Conservation (phyloP, 2,888 invertebrate genomes). For the Suillia variegata region DNA sequence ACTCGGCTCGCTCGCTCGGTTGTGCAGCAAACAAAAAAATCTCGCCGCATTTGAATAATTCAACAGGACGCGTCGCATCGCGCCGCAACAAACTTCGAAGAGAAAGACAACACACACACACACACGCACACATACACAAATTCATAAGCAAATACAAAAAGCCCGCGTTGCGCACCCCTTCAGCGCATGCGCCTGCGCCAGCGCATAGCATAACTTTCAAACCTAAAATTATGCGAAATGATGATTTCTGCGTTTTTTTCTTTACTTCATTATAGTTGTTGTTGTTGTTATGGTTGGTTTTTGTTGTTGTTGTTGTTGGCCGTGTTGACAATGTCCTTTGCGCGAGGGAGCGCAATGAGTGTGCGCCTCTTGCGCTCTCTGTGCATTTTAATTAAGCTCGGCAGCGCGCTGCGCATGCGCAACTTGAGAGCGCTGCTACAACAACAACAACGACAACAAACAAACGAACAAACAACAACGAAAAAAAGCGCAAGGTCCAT, state of each 20-base stretch:
- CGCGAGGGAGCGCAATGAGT: not conserved
- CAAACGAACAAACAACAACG: no score
- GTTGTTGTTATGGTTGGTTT: not conserved
- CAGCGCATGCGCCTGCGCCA: not conserved
- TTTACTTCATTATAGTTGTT: no score
- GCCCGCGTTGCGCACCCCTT: not conserved
- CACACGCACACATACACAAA: not conserved
- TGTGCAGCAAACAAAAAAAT: constrained; percentile 18
- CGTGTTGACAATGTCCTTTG: constrained; percentile 8
- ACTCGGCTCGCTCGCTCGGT: not conserved
- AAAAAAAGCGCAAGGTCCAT: constrained; percentile 11
- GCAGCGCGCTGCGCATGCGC: constrained; percentile 45
- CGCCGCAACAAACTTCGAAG: not conserved
- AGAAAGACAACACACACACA: not conserved
- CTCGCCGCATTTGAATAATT: constrained; percentile 48
- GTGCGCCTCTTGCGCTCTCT: constrained; percentile 5
- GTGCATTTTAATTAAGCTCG: constrained; percentile 52
- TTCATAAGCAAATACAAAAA: not conserved
- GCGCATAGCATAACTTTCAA: constrained; percentile 22
- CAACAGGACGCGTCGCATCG: constrained; percentile 31
- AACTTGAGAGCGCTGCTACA: no score
- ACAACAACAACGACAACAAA: no score
- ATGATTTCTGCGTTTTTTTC: no score
- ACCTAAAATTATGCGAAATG: constrained; percentile 20
- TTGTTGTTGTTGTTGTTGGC: constrained; percentile 27